phyloP scores from a whole-genome alignment of 2,888 invertebrate genomes.

The Stomorhina lunata region DNA sequence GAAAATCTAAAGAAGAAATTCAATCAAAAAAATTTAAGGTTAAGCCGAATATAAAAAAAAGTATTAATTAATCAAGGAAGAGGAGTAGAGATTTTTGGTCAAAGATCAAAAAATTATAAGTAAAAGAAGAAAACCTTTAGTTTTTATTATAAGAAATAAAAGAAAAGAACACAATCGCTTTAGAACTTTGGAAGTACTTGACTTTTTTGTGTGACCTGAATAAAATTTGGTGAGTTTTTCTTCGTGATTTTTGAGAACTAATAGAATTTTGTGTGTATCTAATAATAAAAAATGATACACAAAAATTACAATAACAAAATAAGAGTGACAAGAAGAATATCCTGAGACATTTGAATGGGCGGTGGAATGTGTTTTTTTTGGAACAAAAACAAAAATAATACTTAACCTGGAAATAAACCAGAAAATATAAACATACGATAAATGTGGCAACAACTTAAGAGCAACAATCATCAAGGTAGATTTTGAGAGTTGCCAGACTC shows the following conservation, averaged over 20 bases:
- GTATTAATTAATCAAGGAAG: not conserved
- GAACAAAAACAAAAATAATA: conserved; percentile 30
- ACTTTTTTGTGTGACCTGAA: conserved; percentile 41
- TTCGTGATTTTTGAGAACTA: conserved; percentile 27
- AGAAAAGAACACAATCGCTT: not conserved
- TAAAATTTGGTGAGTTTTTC: conserved; percentile 15
- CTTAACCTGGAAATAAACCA: conserved; percentile 25
- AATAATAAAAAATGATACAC: conserved; percentile 41
- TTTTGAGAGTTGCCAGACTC: conserved; percentile 23
- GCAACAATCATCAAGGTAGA: conserved; percentile 46
- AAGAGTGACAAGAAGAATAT: conserved; percentile 6
- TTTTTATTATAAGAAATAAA: not conserved
- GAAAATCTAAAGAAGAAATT: not conserved
- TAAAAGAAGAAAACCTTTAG: not conserved
- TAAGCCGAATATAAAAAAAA: not conserved
- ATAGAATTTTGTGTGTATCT: conserved; percentile 61
- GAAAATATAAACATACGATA: conserved; percentile 19
- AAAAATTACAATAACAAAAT: not conserved
- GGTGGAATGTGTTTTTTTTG: conserved; percentile 54
- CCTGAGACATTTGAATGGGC: conserved; percentile 50
- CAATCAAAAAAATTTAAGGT: not conserved
- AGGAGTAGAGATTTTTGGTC: not conserved
- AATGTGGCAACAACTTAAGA: conserved; percentile 58
- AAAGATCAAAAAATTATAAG: not conserved
- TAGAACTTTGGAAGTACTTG: not conserved